Evolutionary conservation across 35 echinoderm and acorn worm species (phyloP).

Genomic region (Lytechinus variegatus): DNA sequence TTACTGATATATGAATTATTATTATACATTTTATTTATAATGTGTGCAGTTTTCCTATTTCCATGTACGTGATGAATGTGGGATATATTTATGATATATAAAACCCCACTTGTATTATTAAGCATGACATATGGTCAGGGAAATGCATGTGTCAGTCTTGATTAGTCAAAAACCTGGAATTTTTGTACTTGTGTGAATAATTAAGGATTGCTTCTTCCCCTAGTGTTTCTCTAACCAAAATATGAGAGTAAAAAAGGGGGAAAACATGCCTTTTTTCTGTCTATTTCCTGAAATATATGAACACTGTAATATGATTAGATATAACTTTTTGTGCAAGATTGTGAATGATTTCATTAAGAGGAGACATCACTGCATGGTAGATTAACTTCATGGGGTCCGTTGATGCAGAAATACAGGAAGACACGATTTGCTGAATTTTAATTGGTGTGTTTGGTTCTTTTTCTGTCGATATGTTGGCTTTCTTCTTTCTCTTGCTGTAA

Average conservation of each 20-base stretch:
- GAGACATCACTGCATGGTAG: slow-evolving; percentile 16
- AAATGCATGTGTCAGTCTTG: background rate
- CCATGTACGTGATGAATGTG: background rate
- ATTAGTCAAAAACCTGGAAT: background rate
- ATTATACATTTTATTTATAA: background rate
- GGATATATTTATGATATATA: background rate
- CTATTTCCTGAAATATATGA: background rate
- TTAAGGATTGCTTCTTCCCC: background rate
- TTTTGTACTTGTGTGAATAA: background rate
- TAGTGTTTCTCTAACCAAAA: background rate
- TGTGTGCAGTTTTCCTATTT: background rate
- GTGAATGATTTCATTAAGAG: background rate
- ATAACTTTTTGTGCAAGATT: background rate
- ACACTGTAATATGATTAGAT: background rate
- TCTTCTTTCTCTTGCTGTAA: slow-evolving; percentile 40
- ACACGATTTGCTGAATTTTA: background rate
- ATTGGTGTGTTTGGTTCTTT: slow-evolving; percentile 13
- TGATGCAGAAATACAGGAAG: slow-evolving; percentile 9
- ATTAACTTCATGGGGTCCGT: background rate
- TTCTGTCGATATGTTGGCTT: slow-evolving; percentile 26
- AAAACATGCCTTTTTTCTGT: background rate
- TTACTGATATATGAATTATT: background rate
- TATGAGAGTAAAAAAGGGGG: background rate
- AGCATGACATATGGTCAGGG: background rate
- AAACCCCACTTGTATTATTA: background rate